Evolutionary conservation across 2,888 invertebrate genomes (phyloP).

Genomic region (Caenorhabditis sp.): DNA sequence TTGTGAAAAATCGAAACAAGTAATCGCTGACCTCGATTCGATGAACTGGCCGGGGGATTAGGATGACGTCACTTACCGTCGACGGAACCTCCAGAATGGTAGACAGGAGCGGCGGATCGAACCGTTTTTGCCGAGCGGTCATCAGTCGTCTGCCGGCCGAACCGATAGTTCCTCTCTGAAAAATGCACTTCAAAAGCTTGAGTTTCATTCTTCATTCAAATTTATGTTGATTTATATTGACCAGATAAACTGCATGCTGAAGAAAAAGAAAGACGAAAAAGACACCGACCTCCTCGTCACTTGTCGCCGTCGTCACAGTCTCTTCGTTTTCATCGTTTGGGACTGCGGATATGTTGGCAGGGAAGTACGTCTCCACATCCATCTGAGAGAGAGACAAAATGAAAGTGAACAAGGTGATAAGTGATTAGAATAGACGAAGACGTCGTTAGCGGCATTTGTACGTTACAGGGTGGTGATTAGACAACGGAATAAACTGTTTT

Average conservation of each 20-base stretch:
- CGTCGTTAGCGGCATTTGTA: no score
- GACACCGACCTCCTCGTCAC: conserved; percentile 25
- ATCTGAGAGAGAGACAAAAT: conserved; percentile 39
- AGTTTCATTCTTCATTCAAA: no score
- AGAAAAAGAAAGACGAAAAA: neutral
- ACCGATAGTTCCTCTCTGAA: no score
- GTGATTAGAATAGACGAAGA: conserved; percentile 7
- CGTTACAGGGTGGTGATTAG: no score
- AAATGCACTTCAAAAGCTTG: no score
- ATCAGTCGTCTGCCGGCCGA: conserved; percentile 6
- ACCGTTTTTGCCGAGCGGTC: conserved; percentile 14
- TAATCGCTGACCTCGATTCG: neutral
- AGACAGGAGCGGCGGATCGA: conserved; percentile 31
- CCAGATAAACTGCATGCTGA: no score
- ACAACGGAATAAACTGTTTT: no score
- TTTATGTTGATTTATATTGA: no score
- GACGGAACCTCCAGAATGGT: conserved; percentile 41
- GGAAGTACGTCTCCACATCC: conserved; percentile 48
- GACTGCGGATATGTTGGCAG: conserved; percentile 50
- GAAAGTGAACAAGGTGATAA: conserved; percentile 45
- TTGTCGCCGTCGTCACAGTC: conserved; percentile 26
- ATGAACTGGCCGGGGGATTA: conserved; percentile 3
- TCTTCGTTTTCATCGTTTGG: conserved; percentile 36
- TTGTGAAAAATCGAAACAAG: neutral
- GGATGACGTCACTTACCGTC: conserved; percentile 19